Base-by-base conservation (phyloP, 2,888 invertebrate genomes). In the Galeopsomyia nigrocyanea region DNA sequence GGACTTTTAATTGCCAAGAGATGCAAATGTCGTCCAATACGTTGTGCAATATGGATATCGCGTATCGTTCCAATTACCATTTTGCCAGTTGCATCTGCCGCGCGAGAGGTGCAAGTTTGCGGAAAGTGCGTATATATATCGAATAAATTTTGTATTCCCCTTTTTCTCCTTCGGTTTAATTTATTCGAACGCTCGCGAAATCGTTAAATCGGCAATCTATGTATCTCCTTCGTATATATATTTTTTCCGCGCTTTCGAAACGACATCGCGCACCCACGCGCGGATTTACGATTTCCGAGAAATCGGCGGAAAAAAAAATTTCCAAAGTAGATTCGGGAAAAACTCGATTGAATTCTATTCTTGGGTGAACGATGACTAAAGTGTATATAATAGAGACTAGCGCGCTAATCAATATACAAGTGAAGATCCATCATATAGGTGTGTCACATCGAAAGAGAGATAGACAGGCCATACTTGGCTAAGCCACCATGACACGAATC, bases 401-500 rank as follows among this genome's bases (percentile, higher is more conserved):
- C 1, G 17, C 53, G 19, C 9, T 9, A 19, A 7, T 16, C 17
- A 0, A 17, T 17, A 17, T 7, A 53, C 7, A n/a, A 19, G 6
- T 17, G 19, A 19, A 53, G 53, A 17, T 19, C 17, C 51, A 17
- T n/a, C 53, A 53, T 21, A 53, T 7, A 17, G n/a, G 53, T 21
- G 53, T 53, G 17, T 53, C 53, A 7, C 17, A 22, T 3, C 21
- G 26, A 47, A n/a, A 10, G 63, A 64, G n/a, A n/a, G n/a, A n/a
- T n/a, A n/a, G 39, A 39, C 39, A 39, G 13, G 56, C 71, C 66
- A 16, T 63, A 71, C 22, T 56, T 21, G 64, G 50, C 50, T 16
- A 56, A 46, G 68, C 65, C 68, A n/a, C 64, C 73, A 51, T 73
- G 68, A 69, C 73, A 69, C 65, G 68, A 73, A 68, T 73, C 21